A percentile compares a stretch with the other conserved stretches of the same genome.
phyloP scores from a whole-genome alignment of 1,140 invertebrate genomes.

The Achroia grisella region DNA sequence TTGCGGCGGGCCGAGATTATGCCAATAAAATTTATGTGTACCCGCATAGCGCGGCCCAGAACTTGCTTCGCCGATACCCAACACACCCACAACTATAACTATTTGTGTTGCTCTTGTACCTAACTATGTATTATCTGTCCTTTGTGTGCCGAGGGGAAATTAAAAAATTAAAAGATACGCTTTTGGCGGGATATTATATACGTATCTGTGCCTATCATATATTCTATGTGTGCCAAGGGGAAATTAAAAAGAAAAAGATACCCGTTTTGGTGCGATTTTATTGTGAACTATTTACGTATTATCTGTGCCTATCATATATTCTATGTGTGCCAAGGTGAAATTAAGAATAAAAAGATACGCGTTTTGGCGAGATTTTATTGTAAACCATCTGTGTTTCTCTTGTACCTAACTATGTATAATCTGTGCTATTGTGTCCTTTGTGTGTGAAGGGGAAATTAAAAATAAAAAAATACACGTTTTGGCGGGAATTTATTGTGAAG shows the following conservation, averaged over 20 bases:
- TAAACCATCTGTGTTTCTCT: neutral
- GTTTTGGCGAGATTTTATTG: too few species aligned
- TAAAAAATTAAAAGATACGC: neutral
- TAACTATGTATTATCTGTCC: neutral
- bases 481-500: neutral
- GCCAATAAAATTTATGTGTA: slow-evolving; percentile 66
- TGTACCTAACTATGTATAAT: neutral
- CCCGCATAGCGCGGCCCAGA: slow-evolving; percentile 5
- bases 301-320: too few species aligned
- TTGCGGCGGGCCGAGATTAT: slow-evolving; percentile 57
- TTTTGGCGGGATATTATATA: neutral
- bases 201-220: too few species aligned
- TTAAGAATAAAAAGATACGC: too few species aligned
- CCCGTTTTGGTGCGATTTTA: too few species aligned
- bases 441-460: neutral
- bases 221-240: too few species aligned
- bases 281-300: too few species aligned
- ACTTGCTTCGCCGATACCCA: neutral
- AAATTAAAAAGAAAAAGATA: too few species aligned
- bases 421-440: neutral
- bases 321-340: too few species aligned
- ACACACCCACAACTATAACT: neutral
- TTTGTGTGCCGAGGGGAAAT: neutral
- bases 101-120: neutral
- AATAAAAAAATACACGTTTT: neutral